Conservation (phyloP, 2,888 invertebrate genomes). For the Neocrepidodera transversa region DNA sequence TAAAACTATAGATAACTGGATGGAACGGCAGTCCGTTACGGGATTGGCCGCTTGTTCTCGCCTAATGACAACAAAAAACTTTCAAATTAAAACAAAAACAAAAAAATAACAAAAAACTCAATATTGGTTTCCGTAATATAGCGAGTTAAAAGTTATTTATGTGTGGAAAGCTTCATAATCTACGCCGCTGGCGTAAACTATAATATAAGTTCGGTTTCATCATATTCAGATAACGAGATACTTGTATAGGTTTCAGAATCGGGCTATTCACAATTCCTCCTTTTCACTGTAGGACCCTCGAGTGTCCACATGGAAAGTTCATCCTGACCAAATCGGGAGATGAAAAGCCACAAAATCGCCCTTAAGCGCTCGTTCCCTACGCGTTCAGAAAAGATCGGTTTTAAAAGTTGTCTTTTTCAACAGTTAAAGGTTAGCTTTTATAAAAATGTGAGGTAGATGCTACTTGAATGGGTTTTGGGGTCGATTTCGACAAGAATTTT, state of each 20-base stretch:
- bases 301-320: conserved; percentile 49
- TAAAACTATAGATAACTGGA: too few species aligned
- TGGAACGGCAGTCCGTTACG: too few species aligned
- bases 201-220: conserved; percentile 42
- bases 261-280: conserved; percentile 50
- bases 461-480: conserved; percentile 10
- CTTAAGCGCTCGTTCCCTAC: conserved; percentile 17
- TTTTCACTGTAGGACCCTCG: conserved; percentile 49
- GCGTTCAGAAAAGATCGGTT: neutral
- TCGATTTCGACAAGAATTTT: conserved; percentile 12
- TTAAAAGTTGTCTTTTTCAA: conserved; percentile 42
- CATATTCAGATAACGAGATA: conserved; percentile 54
- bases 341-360: conserved; percentile 30
- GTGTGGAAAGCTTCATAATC: neutral
- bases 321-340: conserved; percentile 42
- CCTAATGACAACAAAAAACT: too few species aligned
- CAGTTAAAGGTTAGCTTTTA: conserved; percentile 41
- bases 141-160: too few species aligned
- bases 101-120: too few species aligned
- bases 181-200: conserved; percentile 30
- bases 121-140: too few species aligned
- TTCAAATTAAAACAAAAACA: too few species aligned
- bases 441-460: conserved; percentile 31
- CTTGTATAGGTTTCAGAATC: conserved; percentile 55
- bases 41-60: too few species aligned